These are phyloP conservation scores for Botia kubotai DNA, from an alignment of 2,797 vertebrate species.

Conservation along the genomic window DNA sequence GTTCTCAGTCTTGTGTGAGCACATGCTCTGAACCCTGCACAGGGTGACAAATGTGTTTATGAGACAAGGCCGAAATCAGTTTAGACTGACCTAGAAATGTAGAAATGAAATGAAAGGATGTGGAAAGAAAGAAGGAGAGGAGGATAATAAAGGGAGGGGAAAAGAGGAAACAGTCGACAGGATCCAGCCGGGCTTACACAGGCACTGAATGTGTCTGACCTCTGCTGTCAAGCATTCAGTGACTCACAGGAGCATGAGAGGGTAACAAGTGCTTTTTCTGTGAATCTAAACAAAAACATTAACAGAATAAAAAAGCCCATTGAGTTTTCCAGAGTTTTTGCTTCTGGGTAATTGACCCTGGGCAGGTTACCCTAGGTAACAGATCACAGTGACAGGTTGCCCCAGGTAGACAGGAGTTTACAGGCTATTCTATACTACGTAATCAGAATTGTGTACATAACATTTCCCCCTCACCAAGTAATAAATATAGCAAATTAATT, in stretches of 20 bases:
- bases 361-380: no score
- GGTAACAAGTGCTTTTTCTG: not conserved
- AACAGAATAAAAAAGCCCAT: constrained; percentile 1
- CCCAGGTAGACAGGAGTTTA: not conserved
- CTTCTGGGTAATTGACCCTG: not conserved
- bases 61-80: constrained; percentile 56
- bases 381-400: no score
- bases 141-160: not conserved
- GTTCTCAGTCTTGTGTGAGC: constrained; percentile 28
- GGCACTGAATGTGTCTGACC: not conserved
- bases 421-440: not conserved
- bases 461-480: not conserved
- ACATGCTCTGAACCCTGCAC: constrained; percentile 32
- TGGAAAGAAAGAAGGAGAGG: constrained; percentile 6
- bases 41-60: constrained; percentile 61
- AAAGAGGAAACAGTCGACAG: not conserved
- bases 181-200: not conserved
- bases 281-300: not conserved
- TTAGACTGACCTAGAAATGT: constrained; percentile 58
- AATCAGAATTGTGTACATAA: not conserved
- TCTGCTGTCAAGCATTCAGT: not conserved
- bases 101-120: constrained; percentile 7
- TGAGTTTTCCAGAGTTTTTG: not conserved
- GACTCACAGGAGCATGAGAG: constrained; percentile 18
- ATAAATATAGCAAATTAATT: not conserved